These are phyloP conservation scores for Ditylenchus weischeri DNA, from an alignment of 2,888 invertebrate genomes.

Conservation along the genomic window DNA sequence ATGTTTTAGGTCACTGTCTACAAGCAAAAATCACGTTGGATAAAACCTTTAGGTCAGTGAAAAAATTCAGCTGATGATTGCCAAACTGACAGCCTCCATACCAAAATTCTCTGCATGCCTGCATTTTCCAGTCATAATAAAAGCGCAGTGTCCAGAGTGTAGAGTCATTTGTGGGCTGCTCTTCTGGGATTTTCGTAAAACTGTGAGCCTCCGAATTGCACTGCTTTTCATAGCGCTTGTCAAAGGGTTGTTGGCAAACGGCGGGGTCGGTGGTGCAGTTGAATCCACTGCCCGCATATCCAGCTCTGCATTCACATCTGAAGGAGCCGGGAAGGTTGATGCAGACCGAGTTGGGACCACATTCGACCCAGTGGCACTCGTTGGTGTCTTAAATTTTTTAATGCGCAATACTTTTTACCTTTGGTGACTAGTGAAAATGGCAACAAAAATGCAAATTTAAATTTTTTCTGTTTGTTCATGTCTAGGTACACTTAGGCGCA, in stretches of 20 bases:
- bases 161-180: constrained; percentile 7
- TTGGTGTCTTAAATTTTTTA: constrained; percentile 30
- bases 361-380: constrained; percentile 35
- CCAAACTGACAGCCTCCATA: constrained; percentile 51
- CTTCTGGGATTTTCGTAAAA: not conserved
- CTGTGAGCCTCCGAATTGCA: constrained; percentile 19
- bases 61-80: constrained; percentile 32
- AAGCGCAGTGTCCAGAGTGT: constrained; percentile 30
- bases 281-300: constrained; percentile 41
- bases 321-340: constrained; percentile 37
- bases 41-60: constrained; percentile 33
- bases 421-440: too few relatives aligned
- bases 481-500: too few relatives aligned
- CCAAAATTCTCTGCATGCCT: constrained; percentile 51
- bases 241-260: constrained; percentile 36
- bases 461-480: too few relatives aligned
- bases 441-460: too few relatives aligned
- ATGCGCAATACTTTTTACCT: not conserved
- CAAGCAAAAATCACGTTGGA: too few relatives aligned
- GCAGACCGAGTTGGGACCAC: constrained; percentile 29
- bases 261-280: constrained; percentile 35
- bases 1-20: too few relatives aligned
- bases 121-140: constrained; percentile 28
- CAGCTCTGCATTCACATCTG: constrained; percentile 38
- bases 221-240: constrained; percentile 32